Base-by-base conservation (phyloP, 2,797 vertebrate species). In the Ctenochaetus hawaiiensis region DNA sequence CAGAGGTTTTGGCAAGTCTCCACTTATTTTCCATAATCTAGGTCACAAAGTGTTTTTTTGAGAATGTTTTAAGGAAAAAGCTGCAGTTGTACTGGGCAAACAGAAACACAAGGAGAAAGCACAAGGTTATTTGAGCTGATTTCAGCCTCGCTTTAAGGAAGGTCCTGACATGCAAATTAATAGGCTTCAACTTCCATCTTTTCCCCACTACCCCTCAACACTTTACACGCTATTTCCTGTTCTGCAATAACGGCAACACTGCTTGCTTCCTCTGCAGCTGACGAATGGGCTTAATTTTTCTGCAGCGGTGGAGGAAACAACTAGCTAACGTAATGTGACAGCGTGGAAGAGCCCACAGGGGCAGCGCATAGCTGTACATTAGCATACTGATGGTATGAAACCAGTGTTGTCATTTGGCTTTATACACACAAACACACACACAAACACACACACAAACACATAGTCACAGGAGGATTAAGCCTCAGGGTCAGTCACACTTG, bases 251-350 rank as follows among this genome's bases (percentile, higher is more conserved):
- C 64, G 45, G 54, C 51, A 39, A 11, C 56, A 26, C 53, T 1
- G 47, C 53, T 69, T 34, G 44, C 66, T 48, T 80, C 69, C 81
- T 85, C 56, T 11, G 56, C 78, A 70, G 78, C 61, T 34, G 74
- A 64, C 59, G 67, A 57, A 6, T 0, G 56, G 37, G 8, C 37
- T 37, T 37, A 37, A 37, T 51, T 54, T 66, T 47, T 74, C 71
- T 72, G 53, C 77, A 53, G 78, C 20, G 6, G 66, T 8, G 62
- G 68, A 77, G 68, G 70, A 85, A 84, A 77, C 53, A 41, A 81
- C 65, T 63, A 68, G 60, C 73, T 89, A 90, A 93, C 54, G 2
- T 54, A 63, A 85, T 43, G 49, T 81, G 92, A 89, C 85, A 80
- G 88, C 66, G 75, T 89, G 81, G 87, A 89, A 75, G 56, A 81